Conservation (phyloP, 2,797 vertebrate species). For the Rhincodon typus region DNA sequence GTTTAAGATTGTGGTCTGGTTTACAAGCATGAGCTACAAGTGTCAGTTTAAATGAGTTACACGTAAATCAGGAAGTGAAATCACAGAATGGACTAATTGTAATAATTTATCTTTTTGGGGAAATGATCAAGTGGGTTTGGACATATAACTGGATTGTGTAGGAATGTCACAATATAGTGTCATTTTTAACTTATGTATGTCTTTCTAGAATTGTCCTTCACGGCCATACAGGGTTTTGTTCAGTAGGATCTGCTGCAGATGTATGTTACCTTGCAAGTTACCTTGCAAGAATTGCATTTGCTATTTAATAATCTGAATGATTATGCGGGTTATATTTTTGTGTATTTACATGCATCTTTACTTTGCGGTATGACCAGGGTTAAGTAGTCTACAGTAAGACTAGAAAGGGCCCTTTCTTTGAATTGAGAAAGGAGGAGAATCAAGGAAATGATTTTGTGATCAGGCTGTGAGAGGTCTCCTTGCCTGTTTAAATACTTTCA, state of each 20-base stretch:
- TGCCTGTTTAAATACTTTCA: not conserved
- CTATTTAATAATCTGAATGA: not conserved
- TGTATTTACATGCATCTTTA: not conserved
- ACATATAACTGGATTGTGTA: not conserved
- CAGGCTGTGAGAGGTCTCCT: not conserved
- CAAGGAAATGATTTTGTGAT: not conserved
- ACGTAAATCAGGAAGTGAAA: not conserved
- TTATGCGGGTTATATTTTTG: not conserved
- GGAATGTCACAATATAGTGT: not conserved
- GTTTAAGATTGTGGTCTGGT: not conserved
- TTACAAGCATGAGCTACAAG: not conserved
- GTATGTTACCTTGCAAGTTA: not conserved
- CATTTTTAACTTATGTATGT: not conserved
- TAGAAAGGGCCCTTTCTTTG: not conserved
- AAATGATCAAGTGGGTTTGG: not conserved
- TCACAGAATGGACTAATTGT: not conserved
- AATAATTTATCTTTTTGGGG: not conserved
- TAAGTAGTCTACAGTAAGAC: not conserved
- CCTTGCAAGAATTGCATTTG: not conserved
- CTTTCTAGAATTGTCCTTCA: not conserved
- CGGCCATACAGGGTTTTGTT: not conserved
- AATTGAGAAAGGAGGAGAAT: not conserved
- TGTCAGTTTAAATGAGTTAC: not conserved
- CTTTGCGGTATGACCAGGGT: not conserved
- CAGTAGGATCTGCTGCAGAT: not conserved